Percentiles rank a stretch among this genome's conserved stretches.
phyloP scores from a whole-genome alignment of 2,113 vertebrate genomes.

The Phyllostomus hastatus region DNA sequence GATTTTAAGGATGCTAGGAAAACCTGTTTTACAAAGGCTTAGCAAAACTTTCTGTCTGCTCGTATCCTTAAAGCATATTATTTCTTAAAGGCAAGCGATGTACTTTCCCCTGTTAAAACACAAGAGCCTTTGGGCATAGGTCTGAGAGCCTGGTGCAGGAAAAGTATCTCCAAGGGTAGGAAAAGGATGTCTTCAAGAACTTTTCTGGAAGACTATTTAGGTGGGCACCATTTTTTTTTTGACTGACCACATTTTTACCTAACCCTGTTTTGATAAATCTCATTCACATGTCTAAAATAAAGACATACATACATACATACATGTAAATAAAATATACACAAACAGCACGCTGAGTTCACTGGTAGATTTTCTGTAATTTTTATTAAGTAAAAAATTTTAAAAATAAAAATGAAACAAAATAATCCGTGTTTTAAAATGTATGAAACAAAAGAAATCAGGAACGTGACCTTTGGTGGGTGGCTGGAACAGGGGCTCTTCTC shows the following conservation, averaged over 20 bases:
- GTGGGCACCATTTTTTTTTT: background rate
- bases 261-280: background rate
- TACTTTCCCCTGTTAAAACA: background rate
- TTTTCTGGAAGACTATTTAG: background rate
- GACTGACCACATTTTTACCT: background rate
- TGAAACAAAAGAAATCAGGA: background rate
- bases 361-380: background rate
- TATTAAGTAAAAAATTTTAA: background rate
- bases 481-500: slow-evolving; percentile 28
- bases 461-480: background rate
- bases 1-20: background rate
- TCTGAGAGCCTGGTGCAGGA: background rate
- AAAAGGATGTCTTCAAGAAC: background rate
- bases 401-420: slow-evolving; percentile 7
- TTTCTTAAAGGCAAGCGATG: background rate
- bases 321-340: slow-evolving; percentile 3
- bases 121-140: background rate
- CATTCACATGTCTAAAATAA: background rate
- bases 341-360: background rate
- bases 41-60: background rate
- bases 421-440: background rate
- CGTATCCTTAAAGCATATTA: background rate
- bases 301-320: background rate
- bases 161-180: background rate
- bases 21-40: background rate